phyloP scores from a whole-genome alignment of 2,113 vertebrate species.

The Apaloderma vittatum region DNA sequence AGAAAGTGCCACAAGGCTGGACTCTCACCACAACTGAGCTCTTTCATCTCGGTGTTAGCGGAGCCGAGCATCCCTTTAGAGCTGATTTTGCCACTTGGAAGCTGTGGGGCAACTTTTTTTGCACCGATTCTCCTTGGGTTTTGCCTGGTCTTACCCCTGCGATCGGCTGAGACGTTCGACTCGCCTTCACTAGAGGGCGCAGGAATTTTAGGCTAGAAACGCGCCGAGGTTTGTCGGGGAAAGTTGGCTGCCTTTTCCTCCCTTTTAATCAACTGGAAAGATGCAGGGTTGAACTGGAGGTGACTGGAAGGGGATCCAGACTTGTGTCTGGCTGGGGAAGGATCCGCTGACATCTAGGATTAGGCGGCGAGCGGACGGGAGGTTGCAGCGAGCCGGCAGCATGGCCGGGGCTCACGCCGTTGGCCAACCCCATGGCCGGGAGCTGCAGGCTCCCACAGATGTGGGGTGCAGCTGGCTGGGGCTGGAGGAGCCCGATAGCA shows the following conservation, averaged over 20 bases:
- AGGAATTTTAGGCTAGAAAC: slow-evolving; percentile 68
- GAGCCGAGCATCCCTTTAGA: background rate
- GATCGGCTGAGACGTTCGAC: background rate
- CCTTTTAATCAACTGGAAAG: slow-evolving; percentile 76
- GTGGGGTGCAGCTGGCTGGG: background rate
- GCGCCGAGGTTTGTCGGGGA: background rate
- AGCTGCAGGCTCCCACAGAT: background rate
- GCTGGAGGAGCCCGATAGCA: background rate
- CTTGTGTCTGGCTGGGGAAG: slow-evolving; percentile 65
- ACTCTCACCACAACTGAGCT: fast-evolving
- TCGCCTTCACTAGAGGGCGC: slow-evolving; percentile 80
- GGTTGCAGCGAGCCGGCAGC: background rate
- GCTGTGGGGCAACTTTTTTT: background rate
- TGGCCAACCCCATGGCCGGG: background rate
- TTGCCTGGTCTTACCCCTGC: background rate
- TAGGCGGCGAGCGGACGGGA: slow-evolving; percentile 25
- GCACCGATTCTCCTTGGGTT: background rate
- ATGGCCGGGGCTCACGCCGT: background rate
- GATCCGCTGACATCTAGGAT: slow-evolving; percentile 69
- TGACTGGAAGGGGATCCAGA: slow-evolving; percentile 73
- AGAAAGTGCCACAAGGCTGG: fast-evolving
- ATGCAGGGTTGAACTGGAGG: slow-evolving; percentile 70
- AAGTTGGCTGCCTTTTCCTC: slow-evolving; percentile 49
- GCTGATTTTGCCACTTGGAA: background rate
- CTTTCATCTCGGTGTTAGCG: background rate